These are phyloP conservation scores for Anolis sagrei DNA, from an alignment of 2,113 vertebrate genomes.

Conservation along the genomic window DNA sequence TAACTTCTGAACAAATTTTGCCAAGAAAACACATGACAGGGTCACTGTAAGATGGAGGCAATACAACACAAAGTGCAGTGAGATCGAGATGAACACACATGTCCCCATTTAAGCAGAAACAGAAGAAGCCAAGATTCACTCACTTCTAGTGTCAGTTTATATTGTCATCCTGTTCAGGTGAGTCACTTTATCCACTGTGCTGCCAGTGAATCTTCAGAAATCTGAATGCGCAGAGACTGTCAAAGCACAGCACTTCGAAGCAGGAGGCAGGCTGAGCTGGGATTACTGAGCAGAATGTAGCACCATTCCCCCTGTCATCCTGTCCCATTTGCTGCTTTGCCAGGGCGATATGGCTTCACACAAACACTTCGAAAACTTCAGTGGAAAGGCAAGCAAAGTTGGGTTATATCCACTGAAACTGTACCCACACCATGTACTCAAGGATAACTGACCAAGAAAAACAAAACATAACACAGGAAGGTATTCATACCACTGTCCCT, in stretches of 20 bases:
- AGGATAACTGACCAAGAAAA: background rate
- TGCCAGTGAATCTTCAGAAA: background rate
- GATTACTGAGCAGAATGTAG: conserved; percentile 30
- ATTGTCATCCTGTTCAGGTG: rapidly evolving
- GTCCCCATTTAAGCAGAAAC: background rate
- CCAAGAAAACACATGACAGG: too few species aligned
- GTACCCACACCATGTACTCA: background rate
- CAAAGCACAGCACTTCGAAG: background rate
- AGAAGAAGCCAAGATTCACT: too few species aligned
- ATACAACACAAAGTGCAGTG: background rate
- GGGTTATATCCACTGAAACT: background rate
- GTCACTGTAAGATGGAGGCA: too few species aligned
- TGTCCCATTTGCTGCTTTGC: conserved; percentile 12
- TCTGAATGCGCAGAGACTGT: rapidly evolving
- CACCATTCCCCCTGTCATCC: background rate
- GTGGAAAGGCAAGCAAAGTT: background rate
- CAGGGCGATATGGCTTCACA: background rate
- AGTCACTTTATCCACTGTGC: background rate
- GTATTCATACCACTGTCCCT: background rate
- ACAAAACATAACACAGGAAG: background rate
- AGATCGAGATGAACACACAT: background rate
- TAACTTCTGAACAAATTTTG: too few species aligned
- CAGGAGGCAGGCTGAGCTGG: conserved; percentile 18
- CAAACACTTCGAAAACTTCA: background rate
- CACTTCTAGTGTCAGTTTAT: conserved; percentile 12